Evolutionary conservation across 2,113 vertebrate species (phyloP), one percentile per base, ranked within the genome.

Genomic region (Ptyas mucosa): DNA sequence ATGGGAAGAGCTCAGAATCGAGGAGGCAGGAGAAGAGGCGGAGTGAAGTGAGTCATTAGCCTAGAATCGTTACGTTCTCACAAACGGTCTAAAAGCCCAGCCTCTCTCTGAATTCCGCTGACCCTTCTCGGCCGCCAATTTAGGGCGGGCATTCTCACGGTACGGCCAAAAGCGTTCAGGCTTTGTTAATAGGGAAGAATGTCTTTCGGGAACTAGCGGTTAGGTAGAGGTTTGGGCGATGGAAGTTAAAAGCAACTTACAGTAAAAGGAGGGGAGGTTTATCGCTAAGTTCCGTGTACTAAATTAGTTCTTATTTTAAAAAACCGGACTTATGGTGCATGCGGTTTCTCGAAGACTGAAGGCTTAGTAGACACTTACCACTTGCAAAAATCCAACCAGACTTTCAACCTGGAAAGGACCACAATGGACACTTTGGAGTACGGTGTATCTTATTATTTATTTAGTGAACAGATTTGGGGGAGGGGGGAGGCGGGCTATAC

Each of bases 321-420:
- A 46, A 95, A 96, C 92, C 88, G 94, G 53, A 95, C 93, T 81
- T 46, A 91, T 92, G 94, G 96, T 95, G 96, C 96, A 97, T 86
- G 94, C 94, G n/a, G 93, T 94, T 46, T 96, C 85, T 90, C 95
- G 88, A 91, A 95, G 93, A 94, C 94, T 93, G 95, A 58, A 0
- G 51, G 95, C 95, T 97, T 97, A 97, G 96, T 97, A 97, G 49
- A 93, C 0, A 54, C 29, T 93, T 85, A 94, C 81, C 15, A 95
- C 96, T 95, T 97, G 97, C 92, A 97, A 93, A 97, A 97, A 97
- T 97, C 96, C 97, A 97, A 96, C 96, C 96, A 97, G 95, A 89
- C n/a, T 92, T 95, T 95, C 89, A 89, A 53, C 75, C 61, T 61
- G 89, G 26, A 6, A 11, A 88, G 64, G 1, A 3, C 5, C 34